These are phyloP conservation scores for Trisateles emortualis DNA, from an alignment of 2,888 invertebrate genomes.

Conservation along the genomic window DNA sequence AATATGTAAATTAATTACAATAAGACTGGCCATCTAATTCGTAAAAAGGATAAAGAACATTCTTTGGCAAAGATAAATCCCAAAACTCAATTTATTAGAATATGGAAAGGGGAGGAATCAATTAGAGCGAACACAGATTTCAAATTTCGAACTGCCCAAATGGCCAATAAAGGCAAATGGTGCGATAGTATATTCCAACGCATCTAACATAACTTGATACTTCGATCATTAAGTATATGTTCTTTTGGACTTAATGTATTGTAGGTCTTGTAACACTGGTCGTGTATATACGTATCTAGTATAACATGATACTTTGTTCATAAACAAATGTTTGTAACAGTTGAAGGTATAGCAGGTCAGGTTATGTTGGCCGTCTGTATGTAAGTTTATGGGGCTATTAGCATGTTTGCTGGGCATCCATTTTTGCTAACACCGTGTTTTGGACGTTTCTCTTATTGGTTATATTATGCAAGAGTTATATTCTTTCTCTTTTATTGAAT, in stretches of 20 bases:
- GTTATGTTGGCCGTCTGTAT: slow-evolving; percentile 55
- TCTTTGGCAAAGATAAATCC: slow-evolving; percentile 42
- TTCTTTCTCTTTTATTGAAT: slow-evolving; percentile 36
- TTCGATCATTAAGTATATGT: slow-evolving; percentile 20
- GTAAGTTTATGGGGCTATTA: slow-evolving; percentile 74
- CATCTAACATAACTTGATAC: slow-evolving; percentile 60
- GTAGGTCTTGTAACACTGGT: slow-evolving; percentile 8
- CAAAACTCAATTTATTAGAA: slow-evolving; percentile 61
- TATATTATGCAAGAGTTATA: slow-evolving; percentile 37
- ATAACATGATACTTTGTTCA: slow-evolving; percentile 15
- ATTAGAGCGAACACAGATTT: slow-evolving; percentile 74
- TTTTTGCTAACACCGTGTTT: slow-evolving; percentile 67
- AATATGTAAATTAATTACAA: slow-evolving; percentile 23
- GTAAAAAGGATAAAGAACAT: slow-evolving; percentile 25
- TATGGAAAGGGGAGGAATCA: slow-evolving; percentile 69
- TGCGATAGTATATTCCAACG: slow-evolving; percentile 64
- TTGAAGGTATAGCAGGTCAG: slow-evolving; percentile 39
- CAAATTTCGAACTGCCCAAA: slow-evolving; percentile 73
- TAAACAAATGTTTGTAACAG: slow-evolving; percentile 11
- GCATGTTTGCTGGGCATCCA: slow-evolving; percentile 69
- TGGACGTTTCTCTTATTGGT: slow-evolving; percentile 54
- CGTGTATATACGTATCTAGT: slow-evolving; percentile 6
- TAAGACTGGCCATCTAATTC: slow-evolving; percentile 15
- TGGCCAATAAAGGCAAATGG: slow-evolving; percentile 81
- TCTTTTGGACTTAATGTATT: slow-evolving; percentile 19